A percentile compares a stretch with the other conserved stretches of the same genome.
Conservation (phyloP, 2,113 vertebrate species). For the Corynorhinus townsendii region DNA sequence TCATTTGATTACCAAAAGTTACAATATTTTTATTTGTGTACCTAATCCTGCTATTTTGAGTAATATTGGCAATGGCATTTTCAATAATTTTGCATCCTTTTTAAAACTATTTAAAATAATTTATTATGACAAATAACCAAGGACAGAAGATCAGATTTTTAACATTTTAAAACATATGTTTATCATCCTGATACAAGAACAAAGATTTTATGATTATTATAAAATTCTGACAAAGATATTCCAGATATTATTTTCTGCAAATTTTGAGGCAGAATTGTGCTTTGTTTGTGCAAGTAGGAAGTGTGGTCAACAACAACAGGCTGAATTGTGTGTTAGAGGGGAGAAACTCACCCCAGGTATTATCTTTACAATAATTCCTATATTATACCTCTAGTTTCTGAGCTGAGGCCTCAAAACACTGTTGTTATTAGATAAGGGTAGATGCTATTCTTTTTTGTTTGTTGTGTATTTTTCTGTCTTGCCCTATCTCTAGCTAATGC, state of each 20-base stretch:
- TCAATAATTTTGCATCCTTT: not conserved
- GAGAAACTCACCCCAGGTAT: not conserved
- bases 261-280: not conserved
- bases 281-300: not conserved
- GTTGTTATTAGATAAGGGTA: not conserved
- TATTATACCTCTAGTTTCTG: not conserved
- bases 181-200: not conserved
- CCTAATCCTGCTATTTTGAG: not conserved
- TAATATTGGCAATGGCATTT: not conserved
- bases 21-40: not conserved
- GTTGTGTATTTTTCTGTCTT: not conserved
- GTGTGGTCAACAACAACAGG: accelerated
- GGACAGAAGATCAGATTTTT: not conserved
- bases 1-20: not conserved
- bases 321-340: not conserved
- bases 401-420: not conserved
- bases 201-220: not conserved
- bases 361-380: not conserved
- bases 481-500: not conserved
- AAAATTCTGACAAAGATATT: not conserved
- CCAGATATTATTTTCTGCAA: not conserved
- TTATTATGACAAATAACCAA: not conserved
- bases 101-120: not conserved
- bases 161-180: not conserved
- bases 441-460: not conserved